Evolutionary conservation across 2,888 invertebrate genomes (phyloP).

Genomic region (Mimas tiliae): DNA sequence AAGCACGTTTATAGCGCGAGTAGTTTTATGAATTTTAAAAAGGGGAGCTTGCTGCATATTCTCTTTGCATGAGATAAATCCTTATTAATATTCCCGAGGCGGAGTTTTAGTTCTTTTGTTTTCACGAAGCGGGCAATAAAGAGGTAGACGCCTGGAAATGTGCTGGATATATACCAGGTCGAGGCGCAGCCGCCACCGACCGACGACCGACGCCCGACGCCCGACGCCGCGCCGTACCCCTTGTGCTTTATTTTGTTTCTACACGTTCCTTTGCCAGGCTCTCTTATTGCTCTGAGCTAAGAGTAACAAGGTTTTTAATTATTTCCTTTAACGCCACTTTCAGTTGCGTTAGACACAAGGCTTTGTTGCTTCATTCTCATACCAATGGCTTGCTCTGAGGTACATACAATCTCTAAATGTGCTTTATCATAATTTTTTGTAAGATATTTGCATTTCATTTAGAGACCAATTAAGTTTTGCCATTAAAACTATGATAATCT

Average conservation of each 20-base stretch:
- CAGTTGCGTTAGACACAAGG: conserved; percentile 57
- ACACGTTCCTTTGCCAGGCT: conserved; percentile 70
- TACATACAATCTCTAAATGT: not conserved
- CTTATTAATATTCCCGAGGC: conserved; percentile 74
- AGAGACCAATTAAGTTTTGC: not conserved
- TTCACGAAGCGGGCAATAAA: conserved; percentile 72
- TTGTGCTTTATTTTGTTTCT: conserved; percentile 72
- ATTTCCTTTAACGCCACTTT: conserved; percentile 81
- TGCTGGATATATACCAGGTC: conserved; percentile 78
- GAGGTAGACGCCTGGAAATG: conserved; percentile 76
- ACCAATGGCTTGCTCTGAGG: conserved; percentile 29
- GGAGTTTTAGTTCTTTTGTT: conserved; percentile 76
- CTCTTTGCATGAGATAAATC: conserved; percentile 64
- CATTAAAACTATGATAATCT: too few species aligned
- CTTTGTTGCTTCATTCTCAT: conserved; percentile 49
- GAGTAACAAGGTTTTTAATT: conserved; percentile 83
- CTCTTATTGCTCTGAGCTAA: conserved; percentile 74
- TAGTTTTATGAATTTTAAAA: conserved; percentile 59
- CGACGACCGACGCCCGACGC: conserved; percentile 35
- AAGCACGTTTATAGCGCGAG: conserved; percentile 36
- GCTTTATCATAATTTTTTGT: not conserved
- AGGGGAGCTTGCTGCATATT: conserved; percentile 45
- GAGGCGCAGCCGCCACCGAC: conserved; percentile 49
- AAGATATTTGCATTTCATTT: not conserved
- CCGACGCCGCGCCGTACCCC: conserved; percentile 36